phyloP scores from a whole-genome alignment of 1,140 invertebrate genomes.

The Sycophaga agraensis region DNA sequence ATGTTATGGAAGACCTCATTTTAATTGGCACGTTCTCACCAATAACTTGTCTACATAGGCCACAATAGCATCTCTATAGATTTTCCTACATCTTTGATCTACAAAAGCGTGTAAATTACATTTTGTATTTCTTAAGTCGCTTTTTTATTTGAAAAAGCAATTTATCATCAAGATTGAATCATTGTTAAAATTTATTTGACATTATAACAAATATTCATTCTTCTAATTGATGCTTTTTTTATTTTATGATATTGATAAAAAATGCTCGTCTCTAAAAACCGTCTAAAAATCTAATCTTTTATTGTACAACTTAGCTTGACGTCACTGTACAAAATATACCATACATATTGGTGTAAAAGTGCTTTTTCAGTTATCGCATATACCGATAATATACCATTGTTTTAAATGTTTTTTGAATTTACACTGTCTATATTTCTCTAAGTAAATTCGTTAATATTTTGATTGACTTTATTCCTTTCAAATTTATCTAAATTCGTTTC shows the following conservation, averaged over 20 bases:
- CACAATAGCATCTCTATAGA: constrained; percentile 13
- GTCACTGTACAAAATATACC: constrained; percentile 46
- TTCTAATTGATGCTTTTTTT: not conserved
- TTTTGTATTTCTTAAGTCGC: constrained; percentile 11
- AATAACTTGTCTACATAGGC: constrained; percentile 32
- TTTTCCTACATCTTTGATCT: constrained; percentile 15
- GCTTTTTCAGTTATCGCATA: constrained; percentile 41
- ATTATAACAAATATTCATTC: not conserved
- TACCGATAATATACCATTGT: not conserved
- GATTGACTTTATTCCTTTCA: constrained; percentile 13
- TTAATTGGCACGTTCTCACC: constrained; percentile 37
- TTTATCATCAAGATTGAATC: not conserved
- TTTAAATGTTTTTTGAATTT: not conserved
- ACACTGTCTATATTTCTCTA: not conserved
- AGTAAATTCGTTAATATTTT: constrained; percentile 23
- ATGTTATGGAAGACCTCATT: constrained; percentile 41
- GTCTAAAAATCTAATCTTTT: constrained; percentile 40
- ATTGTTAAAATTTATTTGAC: not conserved
- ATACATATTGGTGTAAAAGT: constrained; percentile 41
- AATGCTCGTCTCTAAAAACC: constrained; percentile 26
- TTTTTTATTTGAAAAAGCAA: not conserved
- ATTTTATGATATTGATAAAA: constrained; percentile 12
- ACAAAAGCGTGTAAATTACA: constrained; percentile 26
- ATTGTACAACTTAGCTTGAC: constrained; percentile 30
- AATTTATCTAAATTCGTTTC: not conserved